Evolutionary conservation across 37 sponge, comb jelly and placozoan genomes (phyloP), one percentile per base, ranked within the genome.

Genomic region (Halichondria panicea): DNA sequence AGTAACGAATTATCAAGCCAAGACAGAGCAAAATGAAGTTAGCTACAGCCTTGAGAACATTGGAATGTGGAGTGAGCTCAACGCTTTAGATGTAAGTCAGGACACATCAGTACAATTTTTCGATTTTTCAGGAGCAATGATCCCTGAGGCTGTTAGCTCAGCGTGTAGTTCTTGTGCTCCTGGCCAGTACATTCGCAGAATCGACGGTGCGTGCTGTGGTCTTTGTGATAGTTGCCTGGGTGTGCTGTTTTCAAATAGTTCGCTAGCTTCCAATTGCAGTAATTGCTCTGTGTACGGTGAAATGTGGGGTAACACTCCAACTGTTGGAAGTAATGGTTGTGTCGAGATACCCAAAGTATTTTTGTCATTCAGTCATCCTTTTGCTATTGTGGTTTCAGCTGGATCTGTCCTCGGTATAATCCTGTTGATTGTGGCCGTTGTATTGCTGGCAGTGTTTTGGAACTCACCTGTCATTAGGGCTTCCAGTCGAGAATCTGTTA

Each of bases 401-500:
- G 36, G 84, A 34, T 80, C 89, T 22, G 19, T 59, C 18, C 22
- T 88, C 33, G 85, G 85, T 8, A 40, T 88, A 11, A 46, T 81
- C 31, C 46, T 24, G 11, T 74, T 88, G 3, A 74, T 24, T 9
- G 25, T 76, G 0, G 71, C 83, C 0, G 41, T 15, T 25, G 43
- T 77, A 18, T 63, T 83, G 8, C 84, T 84, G n/a, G 63, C 38
- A 12, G 44, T 65, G 36, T 75, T 43, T 54, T 84, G 81, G 79
- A 84, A 75, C 2, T 80, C 89, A 9, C 68, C 93, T 4, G 71
- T 93, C 12, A 83, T 93, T 25, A 88, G 84, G 38, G 84, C 93
- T 15, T 93, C 93, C 33, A 84, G 93, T 15, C 64, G 93, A 5
- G 93, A 93, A 56, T 89, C 84, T 45, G 79, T 88, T 69, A 63